Conservation (phyloP, 2,113 vertebrate genomes). For the Peromyscus leucopus region DNA sequence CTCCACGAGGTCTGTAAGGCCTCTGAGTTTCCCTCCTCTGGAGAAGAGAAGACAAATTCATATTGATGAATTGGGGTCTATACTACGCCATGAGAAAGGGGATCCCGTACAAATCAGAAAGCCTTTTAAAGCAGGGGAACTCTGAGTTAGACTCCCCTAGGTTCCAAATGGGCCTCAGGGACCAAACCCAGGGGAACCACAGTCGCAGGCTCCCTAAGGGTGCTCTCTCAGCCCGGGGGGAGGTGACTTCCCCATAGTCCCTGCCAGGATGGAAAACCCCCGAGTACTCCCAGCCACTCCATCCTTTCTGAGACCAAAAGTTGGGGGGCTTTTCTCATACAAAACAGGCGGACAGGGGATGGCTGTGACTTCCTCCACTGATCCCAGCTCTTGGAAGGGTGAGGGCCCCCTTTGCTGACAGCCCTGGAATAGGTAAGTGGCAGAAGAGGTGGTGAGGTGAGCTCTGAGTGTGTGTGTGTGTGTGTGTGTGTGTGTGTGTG, state of each 20-base stretch:
- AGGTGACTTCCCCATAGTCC: not conserved
- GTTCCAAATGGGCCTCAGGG: not conserved
- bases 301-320: not conserved
- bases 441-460: too few relatives aligned
- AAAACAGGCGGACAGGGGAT: not conserved
- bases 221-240: not conserved
- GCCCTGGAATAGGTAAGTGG: accelerated
- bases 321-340: not conserved
- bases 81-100: not conserved
- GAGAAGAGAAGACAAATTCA: not conserved
- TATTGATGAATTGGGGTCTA: not conserved
- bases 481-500: not conserved
- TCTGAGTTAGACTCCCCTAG: not conserved
- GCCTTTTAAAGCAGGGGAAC: too few relatives aligned
- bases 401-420: too few relatives aligned
- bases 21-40: too few relatives aligned
- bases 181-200: not conserved
- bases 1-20: accelerated
- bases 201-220: not conserved
- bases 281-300: accelerated
- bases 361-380: too few relatives aligned
- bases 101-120: too few relatives aligned
- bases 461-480: too few relatives aligned
- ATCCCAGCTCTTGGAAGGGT: not conserved
- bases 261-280: not conserved